A percentile compares a stretch with the other conserved stretches of the same genome.
Evolutionary conservation across 2,797 vertebrate species (phyloP).

Genomic region (Lemur catta): DNA sequence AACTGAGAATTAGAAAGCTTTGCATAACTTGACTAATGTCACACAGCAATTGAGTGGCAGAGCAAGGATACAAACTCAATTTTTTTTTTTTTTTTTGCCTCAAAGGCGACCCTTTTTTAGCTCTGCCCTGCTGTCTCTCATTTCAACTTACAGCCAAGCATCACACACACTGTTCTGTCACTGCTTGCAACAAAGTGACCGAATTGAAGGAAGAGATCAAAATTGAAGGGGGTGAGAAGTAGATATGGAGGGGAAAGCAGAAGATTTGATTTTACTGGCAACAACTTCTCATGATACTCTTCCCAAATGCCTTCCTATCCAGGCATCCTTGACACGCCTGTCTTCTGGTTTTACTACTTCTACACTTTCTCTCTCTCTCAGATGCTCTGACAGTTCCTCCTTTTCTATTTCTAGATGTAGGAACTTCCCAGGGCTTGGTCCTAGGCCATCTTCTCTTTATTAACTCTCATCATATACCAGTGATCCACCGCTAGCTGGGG

Average conservation of each 20-base stretch:
- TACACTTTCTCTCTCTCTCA: background rate
- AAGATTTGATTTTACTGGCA: background rate
- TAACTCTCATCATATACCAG: background rate
- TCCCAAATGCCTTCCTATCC: background rate
- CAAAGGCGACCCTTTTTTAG: background rate
- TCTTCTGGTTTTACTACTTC: background rate
- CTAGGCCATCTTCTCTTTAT: background rate
- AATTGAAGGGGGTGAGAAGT: background rate
- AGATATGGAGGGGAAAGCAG: background rate
- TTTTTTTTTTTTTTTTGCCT: background rate
- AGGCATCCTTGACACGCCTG: background rate
- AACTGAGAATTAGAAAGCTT: background rate
- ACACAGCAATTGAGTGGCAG: background rate
- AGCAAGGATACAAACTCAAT: background rate
- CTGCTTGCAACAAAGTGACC: background rate
- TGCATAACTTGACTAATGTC: background rate
- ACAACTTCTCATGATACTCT: background rate
- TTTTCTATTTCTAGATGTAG: background rate
- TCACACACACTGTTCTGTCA: background rate
- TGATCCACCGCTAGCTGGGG: background rate
- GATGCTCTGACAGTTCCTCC: background rate
- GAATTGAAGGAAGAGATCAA: background rate
- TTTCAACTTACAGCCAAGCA: background rate
- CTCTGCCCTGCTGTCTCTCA: background rate
- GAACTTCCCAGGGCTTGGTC: background rate